Conservation (phyloP, 2,797 vertebrate species). For the Mycteria americana region DNA sequence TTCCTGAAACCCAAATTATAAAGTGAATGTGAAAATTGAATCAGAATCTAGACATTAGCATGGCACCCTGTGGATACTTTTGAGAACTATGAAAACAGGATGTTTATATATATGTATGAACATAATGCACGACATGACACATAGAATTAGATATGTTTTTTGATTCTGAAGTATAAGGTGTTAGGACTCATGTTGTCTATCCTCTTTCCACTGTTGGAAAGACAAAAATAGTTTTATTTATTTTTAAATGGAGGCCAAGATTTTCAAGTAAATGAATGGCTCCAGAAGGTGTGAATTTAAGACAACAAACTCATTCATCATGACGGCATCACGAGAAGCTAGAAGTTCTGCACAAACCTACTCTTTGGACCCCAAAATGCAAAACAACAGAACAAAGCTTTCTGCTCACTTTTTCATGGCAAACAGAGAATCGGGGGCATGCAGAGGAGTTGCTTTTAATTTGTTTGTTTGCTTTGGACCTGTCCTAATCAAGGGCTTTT, state of each 20-base stretch:
- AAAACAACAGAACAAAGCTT: slow-evolving; percentile 1
- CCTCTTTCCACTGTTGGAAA: not conserved
- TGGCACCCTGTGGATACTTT: not conserved
- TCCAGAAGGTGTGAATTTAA: not conserved
- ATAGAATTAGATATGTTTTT: not conserved
- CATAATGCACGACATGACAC: not conserved
- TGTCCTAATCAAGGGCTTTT: slow-evolving; percentile 79
- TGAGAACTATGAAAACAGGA: not conserved
- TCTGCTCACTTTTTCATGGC: not conserved
- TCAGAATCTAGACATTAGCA: not conserved
- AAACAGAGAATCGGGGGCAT: slow-evolving; percentile 21
- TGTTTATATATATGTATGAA: not conserved
- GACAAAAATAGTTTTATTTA: not conserved
- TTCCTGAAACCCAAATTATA: not conserved
- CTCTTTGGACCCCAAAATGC: not conserved
- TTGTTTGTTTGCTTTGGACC: slow-evolving; percentile 92
- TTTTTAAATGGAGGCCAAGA: not conserved
- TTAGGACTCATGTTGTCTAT: not conserved
- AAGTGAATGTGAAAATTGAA: not conserved
- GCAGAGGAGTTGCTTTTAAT: slow-evolving; percentile 84
- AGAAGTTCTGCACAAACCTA: not conserved
- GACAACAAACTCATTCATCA: not conserved
- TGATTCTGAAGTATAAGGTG: not conserved
- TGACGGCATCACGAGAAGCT: not conserved
- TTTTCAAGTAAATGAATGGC: not conserved